phyloP scores from a whole-genome alignment of 2,888 invertebrate genomes.

The Dryomyza anilis region DNA sequence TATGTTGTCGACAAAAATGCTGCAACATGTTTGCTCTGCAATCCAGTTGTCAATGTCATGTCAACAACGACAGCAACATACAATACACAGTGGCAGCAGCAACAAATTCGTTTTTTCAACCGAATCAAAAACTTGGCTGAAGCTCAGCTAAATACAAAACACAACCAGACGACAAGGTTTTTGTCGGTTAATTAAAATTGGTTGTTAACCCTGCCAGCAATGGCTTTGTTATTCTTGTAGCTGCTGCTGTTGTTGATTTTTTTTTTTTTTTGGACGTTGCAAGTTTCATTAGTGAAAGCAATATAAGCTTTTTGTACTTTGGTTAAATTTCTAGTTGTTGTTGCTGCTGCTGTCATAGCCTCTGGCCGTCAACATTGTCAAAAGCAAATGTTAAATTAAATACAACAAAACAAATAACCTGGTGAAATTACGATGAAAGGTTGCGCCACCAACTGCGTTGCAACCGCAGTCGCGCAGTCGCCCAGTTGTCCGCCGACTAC shows the following conservation, averaged over 20 bases:
- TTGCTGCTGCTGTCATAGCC: not conserved
- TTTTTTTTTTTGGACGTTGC: slow-evolving; percentile 31
- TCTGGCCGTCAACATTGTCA: not conserved
- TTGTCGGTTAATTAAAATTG: slow-evolving; percentile 20
- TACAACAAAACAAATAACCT: not conserved
- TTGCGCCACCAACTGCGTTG: not conserved
- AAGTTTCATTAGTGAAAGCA: slow-evolving; percentile 34
- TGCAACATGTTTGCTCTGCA: too few species aligned
- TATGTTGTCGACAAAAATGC: too few species aligned
- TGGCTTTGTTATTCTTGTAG: slow-evolving; percentile 25
- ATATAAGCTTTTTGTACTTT: slow-evolving; percentile 25
- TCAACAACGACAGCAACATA: not conserved
- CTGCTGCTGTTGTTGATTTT: slow-evolving; percentile 33
- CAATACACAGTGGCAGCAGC: not conserved
- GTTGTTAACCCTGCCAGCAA: slow-evolving; percentile 6
- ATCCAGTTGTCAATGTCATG: slow-evolving; percentile 14
- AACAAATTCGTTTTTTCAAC: not conserved
- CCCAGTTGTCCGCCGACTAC: not conserved
- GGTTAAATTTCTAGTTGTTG: not conserved
- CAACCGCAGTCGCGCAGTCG: not conserved
- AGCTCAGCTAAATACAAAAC: too few species aligned
- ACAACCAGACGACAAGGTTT: not conserved
- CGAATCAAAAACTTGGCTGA: not conserved
- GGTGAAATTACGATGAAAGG: not conserved
- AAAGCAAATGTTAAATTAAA: not conserved